phyloP scores from a whole-genome alignment of 2,888 invertebrate species.

The Limnephilus auricula region DNA sequence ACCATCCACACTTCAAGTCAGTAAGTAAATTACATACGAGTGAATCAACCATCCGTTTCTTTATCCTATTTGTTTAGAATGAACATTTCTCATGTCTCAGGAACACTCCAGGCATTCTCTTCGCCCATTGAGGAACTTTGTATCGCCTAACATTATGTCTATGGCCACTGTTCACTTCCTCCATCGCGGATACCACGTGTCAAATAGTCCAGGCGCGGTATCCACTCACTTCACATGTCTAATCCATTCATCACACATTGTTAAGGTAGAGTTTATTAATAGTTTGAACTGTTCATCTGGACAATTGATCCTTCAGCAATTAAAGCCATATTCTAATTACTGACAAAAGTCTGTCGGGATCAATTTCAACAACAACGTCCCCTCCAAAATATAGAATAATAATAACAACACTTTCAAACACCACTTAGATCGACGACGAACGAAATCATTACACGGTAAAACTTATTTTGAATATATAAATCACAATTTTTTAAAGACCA shows the following conservation, averaged over 20 bases:
- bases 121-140: slow-evolving; percentile 66
- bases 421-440: slow-evolving; percentile 50
- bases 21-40: slow-evolving; percentile 65
- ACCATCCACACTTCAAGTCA: slow-evolving; percentile 64
- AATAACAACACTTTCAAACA: slow-evolving; percentile 57
- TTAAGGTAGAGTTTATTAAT: not conserved
- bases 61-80: slow-evolving; percentile 65
- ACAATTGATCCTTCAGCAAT: slow-evolving; percentile 60
- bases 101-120: slow-evolving; percentile 63
- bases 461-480: slow-evolving; percentile 63
- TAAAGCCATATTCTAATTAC: slow-evolving; percentile 56
- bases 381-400: slow-evolving; percentile 13
- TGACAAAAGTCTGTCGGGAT: slow-evolving; percentile 58
- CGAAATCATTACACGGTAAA: slow-evolving; percentile 50
- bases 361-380: slow-evolving; percentile 36
- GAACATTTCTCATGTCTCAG: slow-evolving; percentile 62
- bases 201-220: not conserved
- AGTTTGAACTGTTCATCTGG: slow-evolving; percentile 9
- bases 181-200: not conserved
- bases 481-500: slow-evolving; percentile 62
- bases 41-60: slow-evolving; percentile 63
- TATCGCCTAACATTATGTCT: slow-evolving; percentile 64
- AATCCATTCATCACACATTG: slow-evolving; percentile 23
- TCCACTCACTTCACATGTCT: not conserved
- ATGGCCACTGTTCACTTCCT: slow-evolving; percentile 62